Conservation (phyloP, 1,140 invertebrate species). For the Acromyrmex heyeri region DNA sequence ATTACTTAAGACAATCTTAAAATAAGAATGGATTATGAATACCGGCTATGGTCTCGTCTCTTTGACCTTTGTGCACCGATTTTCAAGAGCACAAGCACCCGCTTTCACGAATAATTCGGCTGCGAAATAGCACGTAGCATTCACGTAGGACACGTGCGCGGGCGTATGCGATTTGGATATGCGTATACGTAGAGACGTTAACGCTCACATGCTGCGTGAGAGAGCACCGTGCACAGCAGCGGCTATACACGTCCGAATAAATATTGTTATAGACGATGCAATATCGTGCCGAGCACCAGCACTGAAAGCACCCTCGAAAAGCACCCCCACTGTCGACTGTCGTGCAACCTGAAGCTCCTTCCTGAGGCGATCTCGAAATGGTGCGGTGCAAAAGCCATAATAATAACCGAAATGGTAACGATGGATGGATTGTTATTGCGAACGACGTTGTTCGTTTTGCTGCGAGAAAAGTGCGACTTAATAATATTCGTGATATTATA, state of each 20-base stretch:
- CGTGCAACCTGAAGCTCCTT: constrained; percentile 73
- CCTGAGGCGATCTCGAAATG: constrained; percentile 66
- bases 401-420: constrained; percentile 36
- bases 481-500: not conserved
- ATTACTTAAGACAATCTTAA: no score
- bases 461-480: not conserved
- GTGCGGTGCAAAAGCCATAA: constrained; percentile 27
- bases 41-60: not conserved
- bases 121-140: constrained; percentile 37
- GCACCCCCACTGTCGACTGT: constrained; percentile 80
- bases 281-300: constrained; percentile 83
- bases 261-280: constrained; percentile 63
- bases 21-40: no score
- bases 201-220: constrained; percentile 53
- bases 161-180: constrained; percentile 33
- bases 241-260: constrained; percentile 66
- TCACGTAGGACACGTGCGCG: constrained; percentile 43
- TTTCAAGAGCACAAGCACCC: constrained; percentile 48
- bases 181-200: constrained; percentile 30
- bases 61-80: constrained; percentile 28
- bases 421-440: not conserved
- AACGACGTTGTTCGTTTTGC: not conserved
- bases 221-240: constrained; percentile 60
- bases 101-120: constrained; percentile 51
- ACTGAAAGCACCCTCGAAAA: constrained; percentile 83